These are phyloP conservation scores for Drosophila jambulina DNA, from an alignment of 1,140 invertebrate genomes.

Conservation along the genomic window DNA sequence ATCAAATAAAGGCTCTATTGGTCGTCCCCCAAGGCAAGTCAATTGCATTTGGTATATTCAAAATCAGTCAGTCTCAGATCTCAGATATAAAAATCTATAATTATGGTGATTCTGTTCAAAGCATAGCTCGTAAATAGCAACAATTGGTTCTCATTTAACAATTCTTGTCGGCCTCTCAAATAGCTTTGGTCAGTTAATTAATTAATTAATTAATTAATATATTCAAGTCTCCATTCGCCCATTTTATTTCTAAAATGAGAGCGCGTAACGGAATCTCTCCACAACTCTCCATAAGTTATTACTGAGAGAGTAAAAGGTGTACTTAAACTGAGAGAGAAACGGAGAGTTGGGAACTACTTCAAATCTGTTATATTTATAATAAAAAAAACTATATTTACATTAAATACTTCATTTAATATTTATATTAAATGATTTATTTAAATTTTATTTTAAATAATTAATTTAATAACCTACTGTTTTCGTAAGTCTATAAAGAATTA, in stretches of 20 bases:
- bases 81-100: no score
- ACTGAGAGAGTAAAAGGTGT: not conserved
- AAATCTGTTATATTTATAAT: not conserved
- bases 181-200: no score
- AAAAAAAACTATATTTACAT: not conserved
- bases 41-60: not conserved
- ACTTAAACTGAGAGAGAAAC: not conserved
- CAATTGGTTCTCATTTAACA: no score
- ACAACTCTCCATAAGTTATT: not conserved
- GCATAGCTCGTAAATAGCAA: no score
- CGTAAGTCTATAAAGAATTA: not conserved
- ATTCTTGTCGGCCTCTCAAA: no score
- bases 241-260: not conserved
- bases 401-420: not conserved
- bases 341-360: not conserved
- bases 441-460: not conserved
- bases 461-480: not conserved
- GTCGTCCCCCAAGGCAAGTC: slow-evolving; percentile 17
- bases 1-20: slow-evolving; percentile 27
- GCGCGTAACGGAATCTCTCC: not conserved
- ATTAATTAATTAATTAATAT: no score
- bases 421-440: not conserved
- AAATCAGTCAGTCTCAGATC: slow-evolving; percentile 1
- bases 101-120: no score
- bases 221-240: no score